phyloP scores from a whole-genome alignment of 2,113 vertebrate species.

The Chlorodrepanis virens region DNA sequence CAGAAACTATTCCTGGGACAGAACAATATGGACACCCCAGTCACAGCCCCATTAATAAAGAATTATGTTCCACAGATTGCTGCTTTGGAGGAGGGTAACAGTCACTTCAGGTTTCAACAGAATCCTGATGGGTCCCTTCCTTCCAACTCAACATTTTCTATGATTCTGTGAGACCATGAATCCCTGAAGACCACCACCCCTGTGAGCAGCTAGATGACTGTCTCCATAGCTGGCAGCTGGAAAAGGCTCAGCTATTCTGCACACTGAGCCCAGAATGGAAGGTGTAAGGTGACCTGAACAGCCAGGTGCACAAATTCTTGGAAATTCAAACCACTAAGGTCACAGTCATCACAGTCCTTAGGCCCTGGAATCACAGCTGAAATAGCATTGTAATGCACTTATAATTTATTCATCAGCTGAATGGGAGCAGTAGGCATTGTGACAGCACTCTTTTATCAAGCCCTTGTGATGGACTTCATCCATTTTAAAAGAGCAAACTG shows the following conservation, averaged over 20 bases:
- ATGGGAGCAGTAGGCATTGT: slow-evolving; percentile 11
- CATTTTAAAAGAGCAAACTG: slow-evolving; percentile 25
- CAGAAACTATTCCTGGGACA: not conserved
- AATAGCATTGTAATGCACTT: slow-evolving; percentile 32
- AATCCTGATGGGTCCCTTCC: not conserved
- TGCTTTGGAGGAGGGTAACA: not conserved
- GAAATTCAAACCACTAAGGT: slow-evolving; percentile 40
- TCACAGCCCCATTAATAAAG: not conserved
- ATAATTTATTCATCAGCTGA: slow-evolving; percentile 58
- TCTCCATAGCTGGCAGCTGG: not conserved
- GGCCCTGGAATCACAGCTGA: slow-evolving; percentile 44
- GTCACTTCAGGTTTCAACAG: not conserved
- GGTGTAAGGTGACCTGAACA: not conserved
- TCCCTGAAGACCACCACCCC: not conserved
- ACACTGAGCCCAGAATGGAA: not conserved
- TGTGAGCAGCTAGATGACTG: not conserved
- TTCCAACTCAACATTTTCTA: not conserved
- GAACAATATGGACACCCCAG: not conserved
- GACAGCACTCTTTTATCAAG: not conserved
- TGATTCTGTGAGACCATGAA: not conserved
- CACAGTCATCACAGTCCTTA: not conserved
- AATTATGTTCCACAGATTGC: not conserved
- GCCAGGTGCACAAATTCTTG: not conserved
- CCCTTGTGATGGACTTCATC: not conserved
- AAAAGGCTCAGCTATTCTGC: not conserved